Conservation (phyloP, 2,113 vertebrate species). For the Peromyscus polionotus region DNA sequence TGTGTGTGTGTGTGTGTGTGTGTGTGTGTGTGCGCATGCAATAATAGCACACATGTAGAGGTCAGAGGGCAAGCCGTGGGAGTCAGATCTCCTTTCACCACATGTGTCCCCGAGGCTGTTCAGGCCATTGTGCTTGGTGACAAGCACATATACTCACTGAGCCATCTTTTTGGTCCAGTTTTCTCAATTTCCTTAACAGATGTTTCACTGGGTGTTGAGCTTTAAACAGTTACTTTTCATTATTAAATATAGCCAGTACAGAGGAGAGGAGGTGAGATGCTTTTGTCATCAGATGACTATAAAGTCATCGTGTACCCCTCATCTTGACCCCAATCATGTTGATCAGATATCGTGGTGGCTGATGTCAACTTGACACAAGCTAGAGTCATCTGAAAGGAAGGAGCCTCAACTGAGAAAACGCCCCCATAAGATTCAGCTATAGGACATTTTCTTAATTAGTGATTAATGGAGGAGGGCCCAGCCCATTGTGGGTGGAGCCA, state of each 20-base stretch:
- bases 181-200: not conserved
- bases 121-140: not conserved
- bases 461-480: not conserved
- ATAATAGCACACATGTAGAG: not conserved
- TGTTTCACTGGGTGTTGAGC: not conserved
- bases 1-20: too few relatives aligned
- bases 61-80: not conserved
- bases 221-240: conserved; percentile 25
- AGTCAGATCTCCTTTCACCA: not conserved
- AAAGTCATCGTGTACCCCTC: not conserved
- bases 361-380: not conserved
- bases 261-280: not conserved
- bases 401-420: not conserved
- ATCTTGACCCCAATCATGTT: not conserved
- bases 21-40: not conserved
- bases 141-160: not conserved
- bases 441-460: not conserved
- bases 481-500: not conserved
- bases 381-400: not conserved
- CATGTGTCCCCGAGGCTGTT: not conserved
- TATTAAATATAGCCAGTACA: not conserved
- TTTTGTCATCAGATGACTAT: not conserved
- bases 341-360: not conserved
- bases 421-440: not conserved
- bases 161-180: not conserved